These are phyloP conservation scores for Heteronetta atricapilla DNA, from an alignment of 2,113 vertebrate species.

Conservation along the genomic window DNA sequence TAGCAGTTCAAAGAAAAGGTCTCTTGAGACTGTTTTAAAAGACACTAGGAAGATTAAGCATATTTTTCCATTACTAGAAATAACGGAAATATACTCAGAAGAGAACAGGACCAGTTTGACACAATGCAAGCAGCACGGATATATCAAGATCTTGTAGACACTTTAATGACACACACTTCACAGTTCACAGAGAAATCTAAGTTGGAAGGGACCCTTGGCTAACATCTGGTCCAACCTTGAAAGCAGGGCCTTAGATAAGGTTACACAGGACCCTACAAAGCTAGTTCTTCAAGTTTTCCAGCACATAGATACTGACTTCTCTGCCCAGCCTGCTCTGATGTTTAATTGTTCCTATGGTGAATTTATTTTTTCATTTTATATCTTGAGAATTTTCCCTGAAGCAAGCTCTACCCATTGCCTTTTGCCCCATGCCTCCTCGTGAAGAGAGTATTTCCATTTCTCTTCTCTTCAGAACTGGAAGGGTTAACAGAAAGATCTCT, in stretches of 20 bases:
- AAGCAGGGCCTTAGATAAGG: not conserved
- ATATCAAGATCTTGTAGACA: not conserved
- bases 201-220: not conserved
- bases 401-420: not conserved
- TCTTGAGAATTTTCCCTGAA: not conserved
- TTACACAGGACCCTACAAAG: not conserved
- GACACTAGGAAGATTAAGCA: not conserved
- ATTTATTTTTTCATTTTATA: not conserved
- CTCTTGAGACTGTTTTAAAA: not conserved
- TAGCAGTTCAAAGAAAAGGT: not conserved
- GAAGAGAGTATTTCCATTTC: not conserved
- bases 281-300: not conserved
- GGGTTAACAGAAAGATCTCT: not conserved
- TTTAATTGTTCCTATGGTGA: not conserved
- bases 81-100: not conserved
- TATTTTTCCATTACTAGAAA: not conserved
- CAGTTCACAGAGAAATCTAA: not conserved
- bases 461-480: not conserved
- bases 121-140: not conserved
- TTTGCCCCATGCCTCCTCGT: not conserved
- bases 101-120: not conserved
- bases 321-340: not conserved
- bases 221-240: not conserved
- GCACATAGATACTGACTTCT: not conserved
- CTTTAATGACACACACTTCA: not conserved